Evolutionary conservation across 2,888 invertebrate species (phyloP).

Genomic region (Aporophyla nigra): DNA sequence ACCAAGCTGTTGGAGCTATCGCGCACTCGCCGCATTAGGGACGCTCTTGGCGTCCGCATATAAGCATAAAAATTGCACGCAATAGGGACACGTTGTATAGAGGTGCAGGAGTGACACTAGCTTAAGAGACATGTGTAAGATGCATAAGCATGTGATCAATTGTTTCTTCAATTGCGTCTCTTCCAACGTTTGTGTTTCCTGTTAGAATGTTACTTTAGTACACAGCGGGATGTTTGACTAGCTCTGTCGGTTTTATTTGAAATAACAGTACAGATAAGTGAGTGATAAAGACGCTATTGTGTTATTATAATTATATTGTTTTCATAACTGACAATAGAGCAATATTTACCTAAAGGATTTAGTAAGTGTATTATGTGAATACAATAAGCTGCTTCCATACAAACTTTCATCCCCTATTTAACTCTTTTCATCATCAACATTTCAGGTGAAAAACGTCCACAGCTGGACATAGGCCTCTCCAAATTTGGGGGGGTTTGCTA

Average conservation of each 20-base stretch:
- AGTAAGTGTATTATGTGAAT: background rate
- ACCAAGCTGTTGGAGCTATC: background rate
- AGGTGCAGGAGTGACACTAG: no score
- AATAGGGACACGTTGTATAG: no score
- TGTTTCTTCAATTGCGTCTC: constrained; percentile 17
- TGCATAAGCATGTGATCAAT: constrained; percentile 25
- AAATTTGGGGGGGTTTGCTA: no score
- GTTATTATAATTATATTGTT: constrained; percentile 10
- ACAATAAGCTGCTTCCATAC: background rate
- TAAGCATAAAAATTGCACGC: background rate
- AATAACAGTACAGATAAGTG: constrained; percentile 45
- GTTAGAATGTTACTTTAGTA: constrained; percentile 39
- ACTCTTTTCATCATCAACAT: no score
- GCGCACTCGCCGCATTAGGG: background rate
- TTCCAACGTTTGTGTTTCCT: constrained; percentile 45
- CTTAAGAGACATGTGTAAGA: background rate
- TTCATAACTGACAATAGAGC: constrained; percentile 18
- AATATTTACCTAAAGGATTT: background rate
- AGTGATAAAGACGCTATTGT: constrained; percentile 22
- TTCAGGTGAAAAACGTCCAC: no score
- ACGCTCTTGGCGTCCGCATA: background rate
- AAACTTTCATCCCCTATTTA: no score
- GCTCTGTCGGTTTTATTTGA: constrained; percentile 25
- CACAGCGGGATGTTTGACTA: constrained; percentile 43
- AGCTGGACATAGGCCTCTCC: no score